Evolutionary conservation across 2,113 vertebrate genomes (phyloP), one percentile per base, ranked within the genome.

Genomic region (Phasianus colchicus): DNA sequence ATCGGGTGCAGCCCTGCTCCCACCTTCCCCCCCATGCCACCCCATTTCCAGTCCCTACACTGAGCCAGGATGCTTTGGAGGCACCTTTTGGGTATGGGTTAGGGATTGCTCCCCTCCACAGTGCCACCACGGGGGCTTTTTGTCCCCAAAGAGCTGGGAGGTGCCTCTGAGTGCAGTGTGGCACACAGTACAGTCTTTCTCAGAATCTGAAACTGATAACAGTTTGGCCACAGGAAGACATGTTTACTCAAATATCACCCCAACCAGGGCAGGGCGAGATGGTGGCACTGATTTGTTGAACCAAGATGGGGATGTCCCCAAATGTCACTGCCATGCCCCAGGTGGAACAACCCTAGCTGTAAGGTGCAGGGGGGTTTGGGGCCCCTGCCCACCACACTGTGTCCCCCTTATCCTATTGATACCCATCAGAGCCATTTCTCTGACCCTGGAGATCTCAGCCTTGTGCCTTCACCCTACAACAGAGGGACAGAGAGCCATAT

Each of bases 191-290:
- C 73, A 90, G 74, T 52, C 55, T 67, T 90, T 88, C 80, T 71
- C 80, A 81, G 57, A 8, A 10, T 50, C 29, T 66, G 55, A 22
- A 89, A 61, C 18, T 17, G 10, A 18, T 17, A 40, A 27, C 61
- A 64, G 61, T 80, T 80, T 83, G 50, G 38, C 50, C 50, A 14
- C 27, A 13, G 13, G 24, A 38, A 65, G 58, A 47, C 0, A 0
- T 0, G 0, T 73, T 80, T 80, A 30, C 24, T 38, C 1, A 5
- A 61, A 30, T 7, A 27, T 5, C 4, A 2, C 10, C n/a, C 48
- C 52, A 45, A 32, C 25, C 54, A 54, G 42, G 17, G 58, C 18
- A 0, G 36, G 18, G 14, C n/a, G 36, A 67, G 65, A 34, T 18
- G 18, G 60, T 32, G 16, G 22, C 20, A 32, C 93, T n/a, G 40